A percentile compares a stretch with the other conserved stretches of the same genome.
These are phyloP conservation scores for Chelidonichthys spinosus DNA, from an alignment of 2,797 vertebrate species.

Conservation along the genomic window DNA sequence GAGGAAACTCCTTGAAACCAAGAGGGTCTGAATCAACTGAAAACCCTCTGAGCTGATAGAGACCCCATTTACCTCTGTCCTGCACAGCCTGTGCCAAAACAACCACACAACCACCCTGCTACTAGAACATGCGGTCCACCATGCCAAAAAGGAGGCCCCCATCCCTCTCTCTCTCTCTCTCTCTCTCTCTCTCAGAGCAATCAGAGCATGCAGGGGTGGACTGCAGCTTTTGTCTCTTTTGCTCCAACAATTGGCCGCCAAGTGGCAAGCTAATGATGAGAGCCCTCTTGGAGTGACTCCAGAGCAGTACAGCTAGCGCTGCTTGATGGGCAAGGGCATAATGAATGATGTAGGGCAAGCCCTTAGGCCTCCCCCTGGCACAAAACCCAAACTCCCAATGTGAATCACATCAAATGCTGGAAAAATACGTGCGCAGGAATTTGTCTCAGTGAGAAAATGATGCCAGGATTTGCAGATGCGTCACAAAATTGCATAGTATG, in stretches of 20 bases:
- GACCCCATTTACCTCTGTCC: conserved; percentile 72
- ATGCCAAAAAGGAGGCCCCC: conserved; percentile 80
- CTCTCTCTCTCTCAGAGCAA: conserved; percentile 73
- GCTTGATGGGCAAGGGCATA: conserved; percentile 74
- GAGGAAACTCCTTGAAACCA: conserved; percentile 43
- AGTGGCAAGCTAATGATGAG: conserved; percentile 86
- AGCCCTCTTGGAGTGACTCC: conserved; percentile 76
- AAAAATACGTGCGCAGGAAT: conserved; percentile 48
- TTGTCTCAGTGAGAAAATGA: conserved; percentile 16
- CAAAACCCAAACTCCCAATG: conserved; percentile 45
- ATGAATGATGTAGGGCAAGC: conserved; percentile 79
- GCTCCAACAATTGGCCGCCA: conserved; percentile 83
- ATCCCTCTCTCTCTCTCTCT: conserved; percentile 29
- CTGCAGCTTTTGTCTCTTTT: conserved; percentile 78
- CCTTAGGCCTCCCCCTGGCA: conserved; percentile 73
- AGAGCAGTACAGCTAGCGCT: conserved; percentile 70
- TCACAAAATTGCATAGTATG: conserved; percentile 5
- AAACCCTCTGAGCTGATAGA: conserved; percentile 59
- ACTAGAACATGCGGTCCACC: conserved; percentile 62
- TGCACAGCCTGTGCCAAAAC: conserved; percentile 73
- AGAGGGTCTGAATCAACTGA: conserved; percentile 44
- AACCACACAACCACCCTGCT: conserved; percentile 71
- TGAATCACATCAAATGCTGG: conserved; percentile 45
- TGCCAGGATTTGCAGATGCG: conserved; percentile 15
- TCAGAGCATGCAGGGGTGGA: conserved; percentile 85